Evolutionary conservation across 2,113 vertebrate genomes (phyloP), one percentile per base, ranked within the genome.

Genomic region (Toxotes chatareus): DNA sequence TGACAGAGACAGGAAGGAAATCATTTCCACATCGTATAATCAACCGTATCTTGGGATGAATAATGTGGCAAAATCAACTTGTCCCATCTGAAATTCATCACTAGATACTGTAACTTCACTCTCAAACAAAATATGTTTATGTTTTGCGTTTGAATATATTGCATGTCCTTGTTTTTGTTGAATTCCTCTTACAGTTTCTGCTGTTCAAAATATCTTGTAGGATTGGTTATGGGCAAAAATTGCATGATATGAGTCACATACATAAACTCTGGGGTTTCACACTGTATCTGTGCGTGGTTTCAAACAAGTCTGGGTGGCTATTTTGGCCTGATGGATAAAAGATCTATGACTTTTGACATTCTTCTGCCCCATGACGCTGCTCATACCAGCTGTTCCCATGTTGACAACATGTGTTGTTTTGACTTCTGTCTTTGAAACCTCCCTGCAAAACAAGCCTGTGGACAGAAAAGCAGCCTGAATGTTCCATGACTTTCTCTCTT

Each of bases 311-410:
- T 51, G 31, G 23, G 17, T 76, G 59, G 59, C 47, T 78, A 19
- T 79, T 78, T 65, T 76, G 34, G 27, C 64, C 23, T 59, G 75
- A 56, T 83, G 78, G 77, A 82, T 88, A 82, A 90, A 91, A 86
- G 82, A 92, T 90, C 82, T 82, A 76, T 70, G 79, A 67, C 86
- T 83, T 83, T 84, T 77, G 87, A 89, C 88, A 91, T 92, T 87
- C 80, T 76, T 78, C 68, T 79, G 66, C 84, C 81, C 86, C 77
- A 71, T 74, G 84, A 83, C 65, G 47, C 69, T 42, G 13, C 77
- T 82, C 91, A 88, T 87, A 89, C 91, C 93, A 90, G 88, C 89
- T 91, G 86, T 78, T 93, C 70, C 75, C 87, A 73, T 79, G 81
- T 71, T 86, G 66, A 88, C 84, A 79, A 73, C 86, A 88, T 85